These are phyloP conservation scores for Pandemis corylana DNA, from an alignment of 2,888 invertebrate species.

Conservation along the genomic window DNA sequence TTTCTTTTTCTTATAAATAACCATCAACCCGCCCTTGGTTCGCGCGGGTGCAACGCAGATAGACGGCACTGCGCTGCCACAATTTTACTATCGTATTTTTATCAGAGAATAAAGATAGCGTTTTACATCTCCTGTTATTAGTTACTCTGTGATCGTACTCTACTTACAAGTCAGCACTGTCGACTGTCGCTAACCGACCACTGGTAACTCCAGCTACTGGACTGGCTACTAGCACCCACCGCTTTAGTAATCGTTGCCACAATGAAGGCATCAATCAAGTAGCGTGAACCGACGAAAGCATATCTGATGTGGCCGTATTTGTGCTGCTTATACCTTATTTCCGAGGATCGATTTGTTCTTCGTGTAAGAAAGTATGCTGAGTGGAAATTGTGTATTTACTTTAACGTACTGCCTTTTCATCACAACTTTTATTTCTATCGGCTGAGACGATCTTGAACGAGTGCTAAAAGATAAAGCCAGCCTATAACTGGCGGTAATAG, in stretches of 20 bases:
- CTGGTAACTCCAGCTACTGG: neutral
- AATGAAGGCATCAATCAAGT: slow-evolving; percentile 82
- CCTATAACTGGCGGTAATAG: too few species aligned
- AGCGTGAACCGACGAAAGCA: slow-evolving; percentile 77
- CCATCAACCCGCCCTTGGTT: too few species aligned
- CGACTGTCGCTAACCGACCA: neutral
- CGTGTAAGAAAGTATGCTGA: slow-evolving; percentile 25
- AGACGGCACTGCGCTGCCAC: too few species aligned
- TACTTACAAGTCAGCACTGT: neutral
- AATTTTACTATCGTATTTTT: too few species aligned
- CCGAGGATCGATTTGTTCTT: slow-evolving; percentile 72
- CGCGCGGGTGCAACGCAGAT: too few species aligned
- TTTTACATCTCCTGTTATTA: too few species aligned
- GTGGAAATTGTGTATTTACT: neutral
- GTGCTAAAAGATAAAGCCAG: neutral
- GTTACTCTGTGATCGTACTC: too few species aligned
- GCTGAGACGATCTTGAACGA: neutral
- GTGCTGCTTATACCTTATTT: slow-evolving; percentile 79
- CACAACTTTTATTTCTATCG: neutral
- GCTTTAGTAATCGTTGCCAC: slow-evolving; percentile 46
- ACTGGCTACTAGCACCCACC: slow-evolving; percentile 7
- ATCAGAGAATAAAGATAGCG: too few species aligned
- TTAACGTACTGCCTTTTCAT: neutral
- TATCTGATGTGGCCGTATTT: slow-evolving; percentile 80
- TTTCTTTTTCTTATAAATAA: too few species aligned